Evolutionary conservation across 1,140 invertebrate species (phyloP).

Genomic region (Hermetia illucens): DNA sequence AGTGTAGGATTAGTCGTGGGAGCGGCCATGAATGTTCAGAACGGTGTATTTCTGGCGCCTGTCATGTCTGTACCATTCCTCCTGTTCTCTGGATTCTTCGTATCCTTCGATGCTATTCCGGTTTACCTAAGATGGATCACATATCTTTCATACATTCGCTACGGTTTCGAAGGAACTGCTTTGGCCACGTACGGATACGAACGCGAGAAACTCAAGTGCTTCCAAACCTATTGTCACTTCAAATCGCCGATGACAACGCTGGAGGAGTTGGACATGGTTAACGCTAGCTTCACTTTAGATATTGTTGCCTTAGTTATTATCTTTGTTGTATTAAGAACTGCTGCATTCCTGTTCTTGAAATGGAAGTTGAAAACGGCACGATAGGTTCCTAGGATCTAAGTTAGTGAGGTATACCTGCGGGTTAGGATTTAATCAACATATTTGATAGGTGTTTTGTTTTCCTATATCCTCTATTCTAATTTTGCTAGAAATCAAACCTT

Average conservation of each 20-base stretch:
- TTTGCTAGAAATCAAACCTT: slow-evolving; percentile 1
- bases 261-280: slow-evolving; percentile 73
- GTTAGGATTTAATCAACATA: slow-evolving; percentile 7
- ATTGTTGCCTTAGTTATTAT: slow-evolving; percentile 74
- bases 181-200: slow-evolving; percentile 86
- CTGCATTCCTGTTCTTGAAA: slow-evolving; percentile 81
- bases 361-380: slow-evolving; percentile 69
- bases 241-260: slow-evolving; percentile 77
- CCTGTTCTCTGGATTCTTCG: slow-evolving; percentile 92
- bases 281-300: slow-evolving; percentile 62
- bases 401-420: not conserved
- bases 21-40: slow-evolving; percentile 84
- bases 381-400: slow-evolving; percentile 36
- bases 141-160: slow-evolving; percentile 88
- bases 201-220: slow-evolving; percentile 64
- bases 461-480: not conserved
- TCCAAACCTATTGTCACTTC: slow-evolving; percentile 75
- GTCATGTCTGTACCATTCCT: slow-evolving; percentile 91
- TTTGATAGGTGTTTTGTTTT: slow-evolving; percentile 1
- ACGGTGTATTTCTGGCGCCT: slow-evolving; percentile 90
- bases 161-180: slow-evolving; percentile 88
- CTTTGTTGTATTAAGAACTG: slow-evolving; percentile 72
- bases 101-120: slow-evolving; percentile 92
- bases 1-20: slow-evolving; percentile 90
- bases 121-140: slow-evolving; percentile 91